Percentiles rank a stretch among this genome's conserved stretches.
phyloP scores from a whole-genome alignment of 2,113 vertebrate species.

The Rhabdomys dilectus region DNA sequence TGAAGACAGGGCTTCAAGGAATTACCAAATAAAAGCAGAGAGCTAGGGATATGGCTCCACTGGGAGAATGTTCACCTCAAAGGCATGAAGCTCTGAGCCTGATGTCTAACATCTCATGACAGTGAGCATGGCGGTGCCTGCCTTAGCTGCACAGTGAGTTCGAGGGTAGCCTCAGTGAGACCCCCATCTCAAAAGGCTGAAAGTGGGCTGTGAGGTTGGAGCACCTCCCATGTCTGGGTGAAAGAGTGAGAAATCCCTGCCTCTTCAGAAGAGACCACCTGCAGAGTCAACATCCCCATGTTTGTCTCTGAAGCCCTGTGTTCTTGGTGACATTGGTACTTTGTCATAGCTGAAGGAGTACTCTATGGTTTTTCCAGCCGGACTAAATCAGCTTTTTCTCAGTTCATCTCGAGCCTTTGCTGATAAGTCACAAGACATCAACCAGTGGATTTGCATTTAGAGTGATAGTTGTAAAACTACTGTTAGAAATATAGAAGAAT shows the following conservation, averaged over 20 bases:
- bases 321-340: background rate
- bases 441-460: background rate
- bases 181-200: background rate
- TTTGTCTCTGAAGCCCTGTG: background rate
- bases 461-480: background rate
- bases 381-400: background rate
- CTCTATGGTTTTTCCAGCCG: background rate
- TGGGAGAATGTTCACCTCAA: background rate
- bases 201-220: no score
- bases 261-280: background rate
- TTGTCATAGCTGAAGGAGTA: background rate
- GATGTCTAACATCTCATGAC: background rate
- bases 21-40: background rate
- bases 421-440: background rate
- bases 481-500: background rate
- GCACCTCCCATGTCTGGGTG: background rate
- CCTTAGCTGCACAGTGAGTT: background rate
- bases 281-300: background rate
- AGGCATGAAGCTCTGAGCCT: background rate
- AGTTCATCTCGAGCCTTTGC: background rate
- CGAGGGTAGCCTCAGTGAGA: background rate
- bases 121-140: background rate
- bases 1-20: background rate
- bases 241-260: background rate
- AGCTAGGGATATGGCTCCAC: background rate